Evolutionary conservation across 2,797 vertebrate genomes (phyloP).

Genomic region (Sebastes matsubarae): DNA sequence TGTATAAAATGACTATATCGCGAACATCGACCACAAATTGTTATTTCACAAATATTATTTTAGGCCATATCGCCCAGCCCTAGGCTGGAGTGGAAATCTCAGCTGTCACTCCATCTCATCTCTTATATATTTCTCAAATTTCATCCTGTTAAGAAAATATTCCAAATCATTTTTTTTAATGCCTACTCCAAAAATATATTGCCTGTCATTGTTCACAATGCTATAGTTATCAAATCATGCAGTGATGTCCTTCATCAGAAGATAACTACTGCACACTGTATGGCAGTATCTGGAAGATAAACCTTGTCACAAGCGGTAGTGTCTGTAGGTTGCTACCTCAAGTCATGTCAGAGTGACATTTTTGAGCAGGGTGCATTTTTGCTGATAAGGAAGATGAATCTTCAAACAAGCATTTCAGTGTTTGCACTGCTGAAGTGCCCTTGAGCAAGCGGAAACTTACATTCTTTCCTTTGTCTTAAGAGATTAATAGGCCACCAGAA

Average conservation of each 20-base stretch:
- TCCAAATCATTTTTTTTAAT: neutral
- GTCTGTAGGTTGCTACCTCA: neutral
- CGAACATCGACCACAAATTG: no score
- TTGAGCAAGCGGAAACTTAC: neutral
- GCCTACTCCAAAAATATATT: neutral
- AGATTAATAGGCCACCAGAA: neutral
- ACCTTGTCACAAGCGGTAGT: neutral
- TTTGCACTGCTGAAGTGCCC: neutral
- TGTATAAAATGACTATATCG: no score
- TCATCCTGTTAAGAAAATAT: neutral
- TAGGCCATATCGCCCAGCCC: no score
- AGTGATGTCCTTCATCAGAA: neutral
- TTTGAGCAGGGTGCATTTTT: neutral
- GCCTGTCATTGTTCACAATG: no score
- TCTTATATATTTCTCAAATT: neutral
- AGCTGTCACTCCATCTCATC: neutral
- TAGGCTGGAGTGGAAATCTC: conserved; percentile 24
- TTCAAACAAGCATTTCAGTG: neutral
- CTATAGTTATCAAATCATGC: neutral
- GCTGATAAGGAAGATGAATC: neutral
- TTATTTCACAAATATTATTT: no score
- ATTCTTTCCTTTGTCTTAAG: neutral
- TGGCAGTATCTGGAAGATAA: neutral
- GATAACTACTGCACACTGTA: neutral
- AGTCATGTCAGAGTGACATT: conserved; percentile 16